Evolutionary conservation across 2,797 vertebrate species (phyloP).

Genomic region (Diplodus sargus): DNA sequence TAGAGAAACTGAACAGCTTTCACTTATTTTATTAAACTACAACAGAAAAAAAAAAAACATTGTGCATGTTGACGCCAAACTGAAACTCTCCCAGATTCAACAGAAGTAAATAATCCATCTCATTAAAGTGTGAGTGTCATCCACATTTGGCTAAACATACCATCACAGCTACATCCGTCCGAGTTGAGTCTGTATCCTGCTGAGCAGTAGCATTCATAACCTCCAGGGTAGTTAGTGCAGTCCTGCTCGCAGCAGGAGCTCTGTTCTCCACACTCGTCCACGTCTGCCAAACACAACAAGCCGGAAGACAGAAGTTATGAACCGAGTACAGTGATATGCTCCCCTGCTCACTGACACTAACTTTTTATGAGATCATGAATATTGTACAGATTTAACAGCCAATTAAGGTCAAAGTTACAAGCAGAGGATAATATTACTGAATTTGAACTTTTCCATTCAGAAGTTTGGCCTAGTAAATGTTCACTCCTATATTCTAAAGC

Average conservation of each 20-base stretch:
- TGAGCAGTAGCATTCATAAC: conserved; percentile 95
- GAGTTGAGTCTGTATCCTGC: conserved; percentile 89
- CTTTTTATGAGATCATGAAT: conserved; percentile 31
- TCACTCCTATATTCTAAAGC: not conserved
- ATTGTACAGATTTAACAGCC: conserved; percentile 33
- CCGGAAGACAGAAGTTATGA: conserved; percentile 31
- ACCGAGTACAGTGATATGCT: conserved; percentile 1
- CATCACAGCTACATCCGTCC: conserved; percentile 92
- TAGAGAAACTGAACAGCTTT: not conserved
- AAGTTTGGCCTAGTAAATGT: not conserved
- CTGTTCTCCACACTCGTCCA: conserved; percentile 88
- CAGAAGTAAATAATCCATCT: conserved; percentile 26
- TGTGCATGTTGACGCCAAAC: conserved; percentile 12
- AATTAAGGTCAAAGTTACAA: conserved; percentile 21
- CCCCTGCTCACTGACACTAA: conserved; percentile 3
- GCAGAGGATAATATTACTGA: not conserved
- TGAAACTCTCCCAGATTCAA: conserved; percentile 22
- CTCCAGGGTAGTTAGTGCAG: conserved; percentile 93
- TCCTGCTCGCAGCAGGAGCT: conserved; percentile 92
- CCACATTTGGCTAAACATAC: conserved; percentile 75
- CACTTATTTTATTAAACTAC: not conserved
- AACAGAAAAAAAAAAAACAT: conserved; percentile 26
- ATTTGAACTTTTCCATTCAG: not conserved
- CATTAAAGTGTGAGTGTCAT: conserved; percentile 18
- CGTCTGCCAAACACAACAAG: conserved; percentile 83